phyloP scores from a whole-genome alignment of 2,113 vertebrate genomes.

The Ibidorhyncha struthersii region DNA sequence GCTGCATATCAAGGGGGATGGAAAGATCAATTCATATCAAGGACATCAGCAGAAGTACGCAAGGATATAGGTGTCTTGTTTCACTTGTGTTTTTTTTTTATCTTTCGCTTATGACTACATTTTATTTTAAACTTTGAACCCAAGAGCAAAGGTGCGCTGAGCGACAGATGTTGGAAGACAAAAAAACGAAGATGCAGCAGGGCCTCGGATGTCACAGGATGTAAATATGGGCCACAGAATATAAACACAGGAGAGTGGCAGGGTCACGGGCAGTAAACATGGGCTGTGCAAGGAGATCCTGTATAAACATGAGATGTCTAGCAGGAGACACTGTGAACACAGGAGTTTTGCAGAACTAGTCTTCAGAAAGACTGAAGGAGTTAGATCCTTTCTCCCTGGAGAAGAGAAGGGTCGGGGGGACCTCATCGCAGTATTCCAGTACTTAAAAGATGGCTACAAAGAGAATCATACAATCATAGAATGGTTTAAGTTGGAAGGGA shows the following conservation, averaged over 20 bases:
- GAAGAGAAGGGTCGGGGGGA: not conserved
- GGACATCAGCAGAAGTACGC: not conserved
- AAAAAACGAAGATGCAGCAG: not conserved
- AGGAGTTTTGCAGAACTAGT: not conserved
- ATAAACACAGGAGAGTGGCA: not conserved
- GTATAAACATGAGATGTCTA: not conserved
- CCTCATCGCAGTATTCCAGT: not conserved
- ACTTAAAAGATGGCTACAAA: not conserved
- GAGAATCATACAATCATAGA: not conserved
- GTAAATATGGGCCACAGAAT: not conserved
- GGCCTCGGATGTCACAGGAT: not conserved
- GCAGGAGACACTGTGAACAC: not conserved
- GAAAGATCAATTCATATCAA: slow-evolving; percentile 43
- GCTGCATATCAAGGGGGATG: not conserved
- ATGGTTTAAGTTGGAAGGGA: too few species aligned
- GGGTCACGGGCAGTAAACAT: not conserved
- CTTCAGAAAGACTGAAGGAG: not conserved
- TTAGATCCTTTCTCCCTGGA: not conserved
- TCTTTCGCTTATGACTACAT: not conserved
- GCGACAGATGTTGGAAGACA: not conserved
- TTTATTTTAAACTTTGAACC: slow-evolving; percentile 14
- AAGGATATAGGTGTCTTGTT: slow-evolving; percentile 34
- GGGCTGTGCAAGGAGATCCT: not conserved
- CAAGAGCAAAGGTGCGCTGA: not conserved
- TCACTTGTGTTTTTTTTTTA: not conserved